phyloP scores from a whole-genome alignment of 2,797 vertebrate genomes.

The Xenopus petersii region DNA sequence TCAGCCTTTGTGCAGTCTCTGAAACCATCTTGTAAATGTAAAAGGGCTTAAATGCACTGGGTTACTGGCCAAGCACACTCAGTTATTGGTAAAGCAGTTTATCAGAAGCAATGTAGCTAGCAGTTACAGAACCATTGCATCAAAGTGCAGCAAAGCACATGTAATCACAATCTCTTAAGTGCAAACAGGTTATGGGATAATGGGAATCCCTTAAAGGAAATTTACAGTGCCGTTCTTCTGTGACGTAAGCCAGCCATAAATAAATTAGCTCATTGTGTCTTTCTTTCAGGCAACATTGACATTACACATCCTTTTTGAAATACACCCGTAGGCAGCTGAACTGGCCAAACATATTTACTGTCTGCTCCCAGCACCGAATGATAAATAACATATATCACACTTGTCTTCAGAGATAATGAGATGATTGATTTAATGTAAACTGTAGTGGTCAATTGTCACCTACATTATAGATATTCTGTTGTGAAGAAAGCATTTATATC shows the following conservation, averaged over 20 bases:
- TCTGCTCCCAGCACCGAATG: slow-evolving; percentile 34
- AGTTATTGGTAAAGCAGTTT: too few relatives aligned
- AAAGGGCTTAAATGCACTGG: too few relatives aligned
- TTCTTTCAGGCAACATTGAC: not conserved
- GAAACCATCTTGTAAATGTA: too few relatives aligned
- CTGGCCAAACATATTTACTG: slow-evolving; percentile 46
- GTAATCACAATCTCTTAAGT: too few relatives aligned
- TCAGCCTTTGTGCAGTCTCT: too few relatives aligned
- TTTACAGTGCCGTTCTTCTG: too few relatives aligned
- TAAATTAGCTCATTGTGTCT: not conserved
- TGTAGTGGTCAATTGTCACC: slow-evolving; percentile 55
- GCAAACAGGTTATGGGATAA: too few relatives aligned
- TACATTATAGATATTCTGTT: slow-evolving; percentile 58
- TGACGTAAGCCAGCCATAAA: not conserved
- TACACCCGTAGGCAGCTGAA: not conserved
- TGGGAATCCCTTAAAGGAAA: too few relatives aligned
- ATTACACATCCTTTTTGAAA: not conserved
- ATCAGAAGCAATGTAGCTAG: too few relatives aligned
- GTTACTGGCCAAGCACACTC: too few relatives aligned
- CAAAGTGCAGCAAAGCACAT: too few relatives aligned
- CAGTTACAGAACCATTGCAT: too few relatives aligned
- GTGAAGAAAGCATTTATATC: slow-evolving; percentile 59
- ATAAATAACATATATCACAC: slow-evolving; percentile 56
- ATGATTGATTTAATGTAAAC: slow-evolving; percentile 54
- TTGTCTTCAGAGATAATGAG: slow-evolving; percentile 53